These are phyloP conservation scores for Tetramorium alpestre DNA, from an alignment of 1,140 invertebrate species.

Conservation along the genomic window DNA sequence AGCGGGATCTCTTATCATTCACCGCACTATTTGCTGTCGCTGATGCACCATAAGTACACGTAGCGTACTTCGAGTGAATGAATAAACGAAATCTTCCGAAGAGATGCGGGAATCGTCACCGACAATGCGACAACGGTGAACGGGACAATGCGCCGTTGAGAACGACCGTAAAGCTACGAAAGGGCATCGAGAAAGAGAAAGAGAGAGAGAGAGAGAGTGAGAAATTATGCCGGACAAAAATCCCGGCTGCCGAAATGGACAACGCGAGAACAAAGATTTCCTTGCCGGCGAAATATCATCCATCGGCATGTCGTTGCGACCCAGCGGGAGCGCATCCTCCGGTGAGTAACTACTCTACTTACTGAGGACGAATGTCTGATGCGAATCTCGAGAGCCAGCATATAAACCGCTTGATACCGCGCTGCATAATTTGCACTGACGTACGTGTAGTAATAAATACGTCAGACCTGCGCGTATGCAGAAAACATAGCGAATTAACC, in stretches of 20 bases:
- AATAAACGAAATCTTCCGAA: conserved; percentile 16
- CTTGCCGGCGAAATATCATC: conserved; percentile 89
- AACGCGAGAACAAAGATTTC: conserved; percentile 80
- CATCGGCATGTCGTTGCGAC: conserved; percentile 90
- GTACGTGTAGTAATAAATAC: conserved; percentile 7
- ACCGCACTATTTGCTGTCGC: not conserved
- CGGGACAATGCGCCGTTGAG: conserved; percentile 61
- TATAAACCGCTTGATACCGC: not conserved
- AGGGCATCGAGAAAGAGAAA: not conserved
- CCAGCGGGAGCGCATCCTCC: conserved; percentile 89
- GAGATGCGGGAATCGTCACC: conserved; percentile 33
- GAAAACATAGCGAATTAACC: not conserved
- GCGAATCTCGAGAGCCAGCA: conserved; percentile 31
- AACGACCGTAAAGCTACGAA: conserved; percentile 13
- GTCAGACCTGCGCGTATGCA: not conserved
- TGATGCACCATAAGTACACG: not conserved
- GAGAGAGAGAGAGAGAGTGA: not conserved
- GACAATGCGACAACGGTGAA: conserved; percentile 47
- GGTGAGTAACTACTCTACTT: conserved; percentile 83
- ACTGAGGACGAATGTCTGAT: conserved; percentile 13
- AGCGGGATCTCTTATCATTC: conserved; percentile 9
- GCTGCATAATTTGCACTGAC: conserved; percentile 21
- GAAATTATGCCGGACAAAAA: conserved; percentile 85
- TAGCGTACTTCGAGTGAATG: not conserved
- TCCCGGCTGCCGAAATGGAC: conserved; percentile 80